These are phyloP conservation scores for Hafferia zeledoni DNA, from an alignment of 2,797 vertebrate genomes.

Conservation along the genomic window DNA sequence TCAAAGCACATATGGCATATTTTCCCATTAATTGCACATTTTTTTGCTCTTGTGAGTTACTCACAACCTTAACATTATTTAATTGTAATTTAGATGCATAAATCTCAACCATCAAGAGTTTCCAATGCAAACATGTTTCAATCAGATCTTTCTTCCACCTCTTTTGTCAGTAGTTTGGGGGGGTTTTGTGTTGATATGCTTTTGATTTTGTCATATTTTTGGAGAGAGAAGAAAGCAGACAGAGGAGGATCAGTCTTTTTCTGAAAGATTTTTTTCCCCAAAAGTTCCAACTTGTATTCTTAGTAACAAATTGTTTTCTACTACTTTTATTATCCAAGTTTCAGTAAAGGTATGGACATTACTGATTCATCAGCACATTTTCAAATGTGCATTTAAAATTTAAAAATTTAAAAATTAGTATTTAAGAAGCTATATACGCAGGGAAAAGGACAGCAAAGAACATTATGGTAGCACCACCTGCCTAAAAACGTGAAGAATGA, in stretches of 20 bases:
- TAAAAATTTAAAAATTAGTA: neutral
- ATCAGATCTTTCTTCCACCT: neutral
- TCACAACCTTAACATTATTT: slow-evolving; percentile 65
- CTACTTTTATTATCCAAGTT: neutral
- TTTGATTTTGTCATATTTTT: neutral
- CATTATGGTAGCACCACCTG: neutral
- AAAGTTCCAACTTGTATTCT: neutral
- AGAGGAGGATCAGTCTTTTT: neutral
- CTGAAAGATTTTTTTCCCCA: neutral
- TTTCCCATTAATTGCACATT: slow-evolving; percentile 67
- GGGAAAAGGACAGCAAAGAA: neutral
- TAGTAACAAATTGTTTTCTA: neutral
- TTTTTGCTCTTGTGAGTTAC: slow-evolving; percentile 48
- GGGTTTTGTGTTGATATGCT: neutral
- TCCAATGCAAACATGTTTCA: neutral
- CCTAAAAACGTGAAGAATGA: neutral
- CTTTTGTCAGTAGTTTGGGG: neutral
- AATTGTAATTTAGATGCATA: slow-evolving; percentile 46
- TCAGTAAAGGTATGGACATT: neutral
- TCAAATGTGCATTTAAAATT: neutral
- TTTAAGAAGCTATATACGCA: neutral
- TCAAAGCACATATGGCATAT: slow-evolving; percentile 67
- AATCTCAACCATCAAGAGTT: slow-evolving; percentile 27
- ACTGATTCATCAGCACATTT: neutral
- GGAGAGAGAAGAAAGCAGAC: neutral